These are phyloP conservation scores for Mycalesis mineus DNA, from an alignment of 2,888 invertebrate species.

Conservation along the genomic window DNA sequence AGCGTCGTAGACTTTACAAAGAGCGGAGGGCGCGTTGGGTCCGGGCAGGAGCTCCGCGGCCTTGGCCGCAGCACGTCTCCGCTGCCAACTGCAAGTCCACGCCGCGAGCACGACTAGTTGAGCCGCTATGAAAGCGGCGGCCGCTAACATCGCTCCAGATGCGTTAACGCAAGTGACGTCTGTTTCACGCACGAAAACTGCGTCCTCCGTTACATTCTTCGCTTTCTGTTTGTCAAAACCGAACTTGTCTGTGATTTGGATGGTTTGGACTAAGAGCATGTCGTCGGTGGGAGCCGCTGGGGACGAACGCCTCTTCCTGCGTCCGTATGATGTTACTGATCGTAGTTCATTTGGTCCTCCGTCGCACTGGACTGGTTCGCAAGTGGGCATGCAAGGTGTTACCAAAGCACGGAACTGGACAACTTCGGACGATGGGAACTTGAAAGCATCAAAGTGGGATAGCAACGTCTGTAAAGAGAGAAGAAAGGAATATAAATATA, in stretches of 20 bases:
- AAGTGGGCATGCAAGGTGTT: conserved; percentile 95
- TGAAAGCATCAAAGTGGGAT: conserved; percentile 96
- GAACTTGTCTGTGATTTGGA: conserved; percentile 95
- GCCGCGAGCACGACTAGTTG: conserved; percentile 92
- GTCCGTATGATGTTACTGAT: conserved; percentile 89
- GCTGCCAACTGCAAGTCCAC: conserved; percentile 93
- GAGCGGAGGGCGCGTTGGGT: conserved; percentile 76
- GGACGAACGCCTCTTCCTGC: conserved; percentile 85
- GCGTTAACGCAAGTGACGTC: conserved; percentile 84
- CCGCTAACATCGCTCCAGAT: conserved; percentile 89
- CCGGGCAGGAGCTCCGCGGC: conserved; percentile 83
- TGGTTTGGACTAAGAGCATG: conserved; percentile 91
- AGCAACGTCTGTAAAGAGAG: conserved; percentile 83
- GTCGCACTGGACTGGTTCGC: conserved; percentile 94
- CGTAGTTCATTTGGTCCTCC: conserved; percentile 90
- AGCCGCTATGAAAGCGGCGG: conserved; percentile 89
- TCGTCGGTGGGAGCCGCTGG: conserved; percentile 82
- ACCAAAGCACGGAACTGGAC: conserved; percentile 97
- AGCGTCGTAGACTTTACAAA: conserved; percentile 93
- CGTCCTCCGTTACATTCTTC: conserved; percentile 82
- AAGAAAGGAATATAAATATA: not conserved
- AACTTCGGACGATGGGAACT: conserved; percentile 96
- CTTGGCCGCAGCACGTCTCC: conserved; percentile 83
- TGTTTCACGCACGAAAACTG: conserved; percentile 83
- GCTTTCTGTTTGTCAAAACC: conserved; percentile 86